Base-by-base conservation (phyloP, 2,888 invertebrate genomes). In the Heliconius erato region DNA sequence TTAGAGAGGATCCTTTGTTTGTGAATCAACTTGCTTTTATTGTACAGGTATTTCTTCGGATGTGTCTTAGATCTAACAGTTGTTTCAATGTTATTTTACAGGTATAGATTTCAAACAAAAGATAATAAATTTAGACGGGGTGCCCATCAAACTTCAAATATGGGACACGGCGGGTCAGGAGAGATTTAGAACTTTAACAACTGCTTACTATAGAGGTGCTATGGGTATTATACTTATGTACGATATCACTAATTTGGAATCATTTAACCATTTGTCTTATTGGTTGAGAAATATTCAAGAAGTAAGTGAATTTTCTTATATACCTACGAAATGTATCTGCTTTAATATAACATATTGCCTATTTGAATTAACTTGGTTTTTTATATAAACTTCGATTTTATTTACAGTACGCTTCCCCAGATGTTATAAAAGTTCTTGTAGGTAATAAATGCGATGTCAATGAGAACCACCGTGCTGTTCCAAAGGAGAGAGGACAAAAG, bases 141-240 rank as follows among this genome's bases (percentile, higher is more conserved):
- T 97, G 82, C 98, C 98, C 78, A 98, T 98, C 88, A 98, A 98
- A 92, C 95, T 98, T 78, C 98, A 98, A 94, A 98, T 98, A 92
- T 98, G 98, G 98, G 98, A 98, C 91, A 98, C 98, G 0, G 98
- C 98, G 16, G 98, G 98, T 0, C 98, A 98, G 89, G 96, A 96
- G 86, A 89, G 96, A 83, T 98, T 98, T 93, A 96, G 98, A 67
- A 98, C 98, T 14, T 94, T 98, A 85, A 98, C 98, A 77, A 98
- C 98, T 19, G 98, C 98, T 9, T 98, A 98, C 93, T 98, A 98
- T 93, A 96, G 98, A 74, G 98, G 98, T 7, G 98, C 98, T 23
- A 98, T 98, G 98, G 99, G 99, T 79, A 98, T 99, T 88, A 96
- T 98, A 74, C 96, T 99, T 35, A 98, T 99, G 97, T 99, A 99